phyloP scores from a whole-genome alignment of 2,888 invertebrate genomes.

The Adelognathus sp. region DNA sequence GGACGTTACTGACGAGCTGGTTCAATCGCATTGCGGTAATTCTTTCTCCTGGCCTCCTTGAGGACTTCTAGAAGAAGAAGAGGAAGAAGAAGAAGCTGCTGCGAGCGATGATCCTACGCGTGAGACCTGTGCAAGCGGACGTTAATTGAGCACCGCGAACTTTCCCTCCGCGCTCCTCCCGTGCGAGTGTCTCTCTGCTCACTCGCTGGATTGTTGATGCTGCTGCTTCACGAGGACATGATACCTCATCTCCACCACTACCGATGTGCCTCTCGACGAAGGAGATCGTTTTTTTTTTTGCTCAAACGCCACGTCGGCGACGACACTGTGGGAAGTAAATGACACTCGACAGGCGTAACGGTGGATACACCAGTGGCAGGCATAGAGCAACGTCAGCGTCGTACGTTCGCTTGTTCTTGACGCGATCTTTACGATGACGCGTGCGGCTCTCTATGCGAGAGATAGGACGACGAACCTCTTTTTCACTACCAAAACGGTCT shows the following conservation, averaged over 20 bases:
- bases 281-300: conserved; percentile 34
- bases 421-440: conserved; percentile 29
- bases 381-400: conserved; percentile 21
- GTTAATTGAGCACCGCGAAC: conserved; percentile 53
- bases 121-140: conserved; percentile 46
- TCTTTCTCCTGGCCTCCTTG: background rate
- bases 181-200: background rate
- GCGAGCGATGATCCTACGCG: conserved; percentile 27
- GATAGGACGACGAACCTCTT: background rate
- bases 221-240: conserved; percentile 22
- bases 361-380: conserved; percentile 16
- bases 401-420: conserved; percentile 10
- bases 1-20: conserved; percentile 22
- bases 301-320: conserved; percentile 31
- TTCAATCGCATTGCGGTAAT: background rate
- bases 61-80: background rate
- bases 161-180: conserved; percentile 46
- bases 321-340: conserved; percentile 53
- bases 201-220: conserved; percentile 8
- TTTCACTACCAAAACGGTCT: background rate
- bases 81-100: conserved; percentile 39
- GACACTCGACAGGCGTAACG: conserved; percentile 54
- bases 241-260: background rate
- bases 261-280: conserved; percentile 9
- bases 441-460: background rate